Evolutionary conservation across 2,888 invertebrate species (phyloP), one percentile per base, ranked within the genome.

Genomic region (Drosophila greeni): DNA sequence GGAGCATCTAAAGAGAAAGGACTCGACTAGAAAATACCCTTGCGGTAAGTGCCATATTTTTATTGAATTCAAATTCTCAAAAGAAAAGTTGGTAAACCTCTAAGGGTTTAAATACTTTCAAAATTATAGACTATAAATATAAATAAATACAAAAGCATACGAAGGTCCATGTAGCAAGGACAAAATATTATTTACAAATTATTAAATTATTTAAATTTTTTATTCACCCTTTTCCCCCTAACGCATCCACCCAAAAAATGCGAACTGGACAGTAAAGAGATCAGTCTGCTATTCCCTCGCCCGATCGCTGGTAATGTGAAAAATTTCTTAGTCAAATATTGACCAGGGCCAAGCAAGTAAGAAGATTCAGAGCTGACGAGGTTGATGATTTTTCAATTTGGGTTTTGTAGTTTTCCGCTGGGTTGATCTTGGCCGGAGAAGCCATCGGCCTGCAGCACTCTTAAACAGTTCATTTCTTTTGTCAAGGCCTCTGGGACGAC

Each of bases 271-370:
- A 69, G 52, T 56, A 67, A 74, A 51, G 66, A 76, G 74, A 70
- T 51, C 70, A 58, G 59, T 67, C 65, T 64, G 56, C 65, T 71
- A 65, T 64, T 24, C 18, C 36, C 62, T 31, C 12, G 29, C 31
- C 82, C 72, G 66, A 68, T 80, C 77, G 72, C 72, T 72, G 82
- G 81, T 76, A 86, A 85, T 85, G 78, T 85, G 74, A 86, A 86
- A 85, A 85, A 85, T 86, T 85, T 86, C 82, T 86, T 84, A 82
- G 78, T 78, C 78, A 86, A 86, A 86, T 86, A 86, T 86, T 86
- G 86, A 86, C 81, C 74, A 66, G 75, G 43, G 48, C 60, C 59
- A 43, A 58, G 66, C 48, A 43, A 49, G 42, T 12, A 57, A 54
- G 66, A 57, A 66, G 59, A 68, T 68, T 53, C 67, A 68, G 69